These are phyloP conservation scores for Amphiduros pacificus DNA, from an alignment of 2,888 invertebrate genomes.

Conservation along the genomic window DNA sequence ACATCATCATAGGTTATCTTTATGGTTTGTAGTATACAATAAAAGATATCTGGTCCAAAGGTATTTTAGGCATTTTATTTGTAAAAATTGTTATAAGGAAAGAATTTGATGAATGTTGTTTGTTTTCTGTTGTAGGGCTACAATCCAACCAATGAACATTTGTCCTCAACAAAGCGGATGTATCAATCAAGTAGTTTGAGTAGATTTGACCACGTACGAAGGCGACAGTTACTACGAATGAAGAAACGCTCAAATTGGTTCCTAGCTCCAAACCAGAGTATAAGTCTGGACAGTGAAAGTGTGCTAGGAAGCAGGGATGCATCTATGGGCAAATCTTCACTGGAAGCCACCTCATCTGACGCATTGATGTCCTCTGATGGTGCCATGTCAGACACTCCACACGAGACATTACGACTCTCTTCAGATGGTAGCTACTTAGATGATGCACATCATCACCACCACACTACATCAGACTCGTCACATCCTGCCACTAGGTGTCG, in stretches of 20 bases:
- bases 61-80: no score
- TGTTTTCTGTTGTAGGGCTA: conserved; percentile 18
- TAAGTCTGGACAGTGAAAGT: background rate
- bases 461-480: no score
- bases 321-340: conserved; percentile 18
- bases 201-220: conserved; percentile 56
- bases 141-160: conserved; percentile 18
- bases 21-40: no score
- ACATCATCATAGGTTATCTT: no score
- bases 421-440: background rate
- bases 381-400: conserved; percentile 16
- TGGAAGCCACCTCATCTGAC: conserved; percentile 19
- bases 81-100: no score
- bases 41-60: no score
- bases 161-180: conserved; percentile 18
- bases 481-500: no score
- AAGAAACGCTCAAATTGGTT: conserved; percentile 97
- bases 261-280: conserved; percentile 15
- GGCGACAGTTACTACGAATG: conserved; percentile 92
- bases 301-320: conserved; percentile 14
- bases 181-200: conserved; percentile 41
- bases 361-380: conserved; percentile 12
- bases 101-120: background rate
- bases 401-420: background rate
- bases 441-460: conserved; percentile 3